phyloP scores from a whole-genome alignment of 2,888 invertebrate genomes.

The Meloe dianella region DNA sequence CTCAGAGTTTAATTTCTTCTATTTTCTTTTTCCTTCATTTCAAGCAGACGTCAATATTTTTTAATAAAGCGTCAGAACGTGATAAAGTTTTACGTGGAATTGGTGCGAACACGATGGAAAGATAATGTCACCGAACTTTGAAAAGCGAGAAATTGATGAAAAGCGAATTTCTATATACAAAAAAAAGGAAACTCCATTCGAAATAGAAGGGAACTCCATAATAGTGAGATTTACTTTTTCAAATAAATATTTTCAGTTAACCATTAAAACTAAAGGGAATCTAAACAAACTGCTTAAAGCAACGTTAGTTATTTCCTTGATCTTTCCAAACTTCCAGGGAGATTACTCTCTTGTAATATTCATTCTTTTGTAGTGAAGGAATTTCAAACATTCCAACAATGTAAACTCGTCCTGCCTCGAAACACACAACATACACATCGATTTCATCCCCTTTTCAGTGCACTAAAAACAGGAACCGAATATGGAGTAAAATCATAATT shows the following conservation, averaged over 20 bases:
- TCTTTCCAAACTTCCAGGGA: neutral
- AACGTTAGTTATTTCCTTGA: neutral
- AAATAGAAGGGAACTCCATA: neutral
- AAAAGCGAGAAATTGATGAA: neutral
- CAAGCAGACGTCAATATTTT: constrained; percentile 5
- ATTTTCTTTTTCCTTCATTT: neutral
- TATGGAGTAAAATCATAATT: neutral
- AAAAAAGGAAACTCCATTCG: neutral
- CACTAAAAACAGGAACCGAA: neutral
- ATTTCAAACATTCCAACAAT: constrained; percentile 4
- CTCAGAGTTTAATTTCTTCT: neutral
- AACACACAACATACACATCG: constrained; percentile 21
- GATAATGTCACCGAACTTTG: neutral
- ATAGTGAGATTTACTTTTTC: neutral
- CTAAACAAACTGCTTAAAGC: neutral
- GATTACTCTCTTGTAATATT: neutral
- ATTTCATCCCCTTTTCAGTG: neutral
- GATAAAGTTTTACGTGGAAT: neutral
- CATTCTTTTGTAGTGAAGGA: neutral
- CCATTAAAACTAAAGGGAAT: neutral
- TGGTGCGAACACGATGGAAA: neutral
- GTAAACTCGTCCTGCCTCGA: neutral
- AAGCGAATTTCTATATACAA: neutral
- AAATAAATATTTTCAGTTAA: neutral
- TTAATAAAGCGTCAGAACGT: constrained; percentile 7